Conservation (phyloP, 2,797 vertebrate genomes). For the Gymnothorax reevesii region DNA sequence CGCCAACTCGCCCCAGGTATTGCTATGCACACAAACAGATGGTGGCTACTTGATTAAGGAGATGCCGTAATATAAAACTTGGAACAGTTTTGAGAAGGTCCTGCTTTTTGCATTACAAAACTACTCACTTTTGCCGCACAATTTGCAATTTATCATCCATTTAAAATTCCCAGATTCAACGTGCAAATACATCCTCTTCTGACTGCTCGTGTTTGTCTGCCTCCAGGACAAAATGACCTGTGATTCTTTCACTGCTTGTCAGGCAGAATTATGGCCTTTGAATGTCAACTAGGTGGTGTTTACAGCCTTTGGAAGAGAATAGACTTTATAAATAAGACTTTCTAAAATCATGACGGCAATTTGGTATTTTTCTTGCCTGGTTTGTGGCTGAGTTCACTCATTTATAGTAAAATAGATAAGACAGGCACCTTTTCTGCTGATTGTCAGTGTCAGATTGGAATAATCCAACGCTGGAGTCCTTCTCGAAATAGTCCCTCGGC, state of each 20-base stretch:
- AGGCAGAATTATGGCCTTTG: neutral
- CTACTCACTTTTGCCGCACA: neutral
- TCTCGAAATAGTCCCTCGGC: neutral
- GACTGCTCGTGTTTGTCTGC: neutral
- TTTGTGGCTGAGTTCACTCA: neutral
- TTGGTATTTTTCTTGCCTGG: neutral
- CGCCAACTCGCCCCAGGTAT: neutral
- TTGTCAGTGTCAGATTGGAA: conserved; percentile 13
- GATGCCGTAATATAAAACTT: conserved; percentile 56
- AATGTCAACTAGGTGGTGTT: conserved; percentile 14
- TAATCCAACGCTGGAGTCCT: neutral
- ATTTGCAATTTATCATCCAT: conserved; percentile 32
- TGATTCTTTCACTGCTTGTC: neutral
- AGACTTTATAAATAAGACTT: conserved; percentile 1
- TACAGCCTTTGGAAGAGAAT: neutral
- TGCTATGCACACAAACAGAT: conserved; percentile 6
- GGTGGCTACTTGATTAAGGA: conserved; percentile 61
- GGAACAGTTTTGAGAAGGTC: conserved; percentile 56
- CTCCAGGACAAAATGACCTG: neutral
- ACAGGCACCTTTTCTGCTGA: neutral
- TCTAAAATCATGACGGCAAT: neutral
- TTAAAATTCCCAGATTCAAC: neutral
- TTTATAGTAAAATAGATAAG: neutral
- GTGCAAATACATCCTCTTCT: neutral
- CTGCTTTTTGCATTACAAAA: conserved; percentile 30